Evolutionary conservation across 2,888 invertebrate genomes (phyloP), one percentile per base, ranked within the genome.

Genomic region (Dryobotodes eremita): DNA sequence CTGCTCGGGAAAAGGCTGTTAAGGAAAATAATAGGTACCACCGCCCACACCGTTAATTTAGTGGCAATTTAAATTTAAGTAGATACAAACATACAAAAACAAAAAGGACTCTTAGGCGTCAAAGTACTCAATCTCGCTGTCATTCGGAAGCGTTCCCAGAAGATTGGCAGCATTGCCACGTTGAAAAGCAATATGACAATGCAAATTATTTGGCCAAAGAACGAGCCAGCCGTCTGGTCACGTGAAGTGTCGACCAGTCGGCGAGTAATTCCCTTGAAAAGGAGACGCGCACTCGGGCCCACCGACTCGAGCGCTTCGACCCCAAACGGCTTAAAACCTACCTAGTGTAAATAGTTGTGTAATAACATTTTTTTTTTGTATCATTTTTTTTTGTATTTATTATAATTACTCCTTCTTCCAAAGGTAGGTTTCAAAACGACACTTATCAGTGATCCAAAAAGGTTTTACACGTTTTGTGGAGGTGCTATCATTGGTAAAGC

Each of bases 401-500:
- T 53, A 36, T 36, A 69, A 55, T 55, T 55, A 69, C 3, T 79
- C 15, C 2, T 72, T 59, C 23, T 68, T 75, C 59, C 64, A 68
- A 74, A 85, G 85, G 55, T 85, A 71, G 86, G 75, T 26, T 86
- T 85, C 36, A 85, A 86, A 71, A 5, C 0, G 8, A 71, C 0
- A 36, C 1, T 13, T 10, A 1, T 1, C 1, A 1, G 0, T 4
- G n/a, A 76, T 3, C 10, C 36, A 13, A 17, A 46, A 5, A 7
- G 8, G 17, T 84, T 20, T 64, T 76, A 74, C 46, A 86, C 86
- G 17, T 85, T 72, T 64, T 85, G 85, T 66, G 85, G 85, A 20
- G 85, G 85, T 17, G 61, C 75, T 20, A 77, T 85, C 7, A 78
- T 85, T 59, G 83, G 77, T 62, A 11, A 42, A 31, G 7, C 48